Evolutionary conservation across 2,797 vertebrate genomes (phyloP).

Genomic region (Micropoecilia bifurca): DNA sequence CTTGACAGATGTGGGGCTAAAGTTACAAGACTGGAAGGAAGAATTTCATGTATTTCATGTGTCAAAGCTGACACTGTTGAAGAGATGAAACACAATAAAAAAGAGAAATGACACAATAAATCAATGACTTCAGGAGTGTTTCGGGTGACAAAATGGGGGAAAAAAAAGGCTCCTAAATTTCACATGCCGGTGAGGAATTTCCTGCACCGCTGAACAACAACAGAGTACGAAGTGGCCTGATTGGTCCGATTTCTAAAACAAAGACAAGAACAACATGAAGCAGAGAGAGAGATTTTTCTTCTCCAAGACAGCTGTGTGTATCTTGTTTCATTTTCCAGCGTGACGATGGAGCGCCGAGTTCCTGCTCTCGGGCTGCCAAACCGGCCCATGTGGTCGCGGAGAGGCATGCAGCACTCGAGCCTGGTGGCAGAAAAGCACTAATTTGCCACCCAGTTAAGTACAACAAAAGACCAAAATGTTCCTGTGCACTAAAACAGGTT

Average conservation of each 20-base stretch:
- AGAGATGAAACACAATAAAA: background rate
- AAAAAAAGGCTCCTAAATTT: background rate
- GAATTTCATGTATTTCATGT: slow-evolving; percentile 11
- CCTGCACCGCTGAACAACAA: slow-evolving; percentile 33
- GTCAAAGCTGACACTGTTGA: background rate
- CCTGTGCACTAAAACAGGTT: background rate
- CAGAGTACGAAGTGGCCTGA: background rate
- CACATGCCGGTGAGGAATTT: slow-evolving; percentile 10
- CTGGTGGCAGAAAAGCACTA: slow-evolving; percentile 35
- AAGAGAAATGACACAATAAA: background rate
- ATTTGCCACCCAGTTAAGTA: slow-evolving; percentile 24
- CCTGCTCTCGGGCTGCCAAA: slow-evolving; percentile 63
- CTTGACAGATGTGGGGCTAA: slow-evolving; percentile 32
- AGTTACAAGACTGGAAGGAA: slow-evolving; percentile 10
- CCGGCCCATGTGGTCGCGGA: slow-evolving; percentile 54
- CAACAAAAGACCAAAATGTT: slow-evolving; percentile 13
- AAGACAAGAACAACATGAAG: slow-evolving; percentile 47
- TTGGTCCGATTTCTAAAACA: slow-evolving; percentile 25
- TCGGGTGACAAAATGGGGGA: background rate
- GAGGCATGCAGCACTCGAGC: slow-evolving; percentile 43
- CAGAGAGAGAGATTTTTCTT: slow-evolving; percentile 53
- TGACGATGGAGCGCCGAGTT: slow-evolving; percentile 63
- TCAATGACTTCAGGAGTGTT: background rate
- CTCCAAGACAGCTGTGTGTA: slow-evolving; percentile 66
- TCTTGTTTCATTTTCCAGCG: slow-evolving; percentile 81